Percentiles rank a stretch among this genome's conserved stretches.
Conservation (phyloP, 2,113 vertebrate genomes). For the Myotis davidii region DNA sequence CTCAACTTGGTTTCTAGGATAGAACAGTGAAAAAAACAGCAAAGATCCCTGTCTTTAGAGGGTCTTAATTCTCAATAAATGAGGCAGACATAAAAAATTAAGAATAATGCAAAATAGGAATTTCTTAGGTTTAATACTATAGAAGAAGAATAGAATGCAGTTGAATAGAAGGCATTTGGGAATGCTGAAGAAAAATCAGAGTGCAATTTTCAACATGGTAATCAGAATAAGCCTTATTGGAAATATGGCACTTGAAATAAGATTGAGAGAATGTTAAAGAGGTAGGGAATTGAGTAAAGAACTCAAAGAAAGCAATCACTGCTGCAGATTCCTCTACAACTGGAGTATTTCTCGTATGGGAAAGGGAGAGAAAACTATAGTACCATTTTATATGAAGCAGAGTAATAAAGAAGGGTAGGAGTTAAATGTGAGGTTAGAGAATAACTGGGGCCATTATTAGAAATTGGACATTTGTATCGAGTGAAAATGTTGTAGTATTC, state of each 20-base stretch:
- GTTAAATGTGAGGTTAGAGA: background rate
- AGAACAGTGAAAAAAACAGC: background rate
- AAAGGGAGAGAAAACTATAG: background rate
- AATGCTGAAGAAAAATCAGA: background rate
- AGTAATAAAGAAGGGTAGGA: background rate
- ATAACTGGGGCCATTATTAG: background rate
- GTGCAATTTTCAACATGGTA: background rate
- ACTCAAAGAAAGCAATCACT: background rate
- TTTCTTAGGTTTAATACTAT: background rate
- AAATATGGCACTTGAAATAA: background rate
- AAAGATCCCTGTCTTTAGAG: background rate
- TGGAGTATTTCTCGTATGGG: background rate
- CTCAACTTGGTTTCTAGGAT: background rate
- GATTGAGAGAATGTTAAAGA: background rate
- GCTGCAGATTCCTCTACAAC: background rate
- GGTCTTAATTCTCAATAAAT: background rate
- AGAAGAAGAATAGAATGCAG: background rate
- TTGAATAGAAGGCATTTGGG: background rate
- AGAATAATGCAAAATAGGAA: background rate
- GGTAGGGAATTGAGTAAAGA: background rate
- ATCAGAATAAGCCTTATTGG: background rate
- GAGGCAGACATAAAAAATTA: background rate
- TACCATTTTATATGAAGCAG: background rate
- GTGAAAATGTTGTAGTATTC: background rate
- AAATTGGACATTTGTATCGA: background rate